Evolutionary conservation across 2,113 vertebrate genomes (phyloP).

Genomic region (Pyrgilauda ruficollis): DNA sequence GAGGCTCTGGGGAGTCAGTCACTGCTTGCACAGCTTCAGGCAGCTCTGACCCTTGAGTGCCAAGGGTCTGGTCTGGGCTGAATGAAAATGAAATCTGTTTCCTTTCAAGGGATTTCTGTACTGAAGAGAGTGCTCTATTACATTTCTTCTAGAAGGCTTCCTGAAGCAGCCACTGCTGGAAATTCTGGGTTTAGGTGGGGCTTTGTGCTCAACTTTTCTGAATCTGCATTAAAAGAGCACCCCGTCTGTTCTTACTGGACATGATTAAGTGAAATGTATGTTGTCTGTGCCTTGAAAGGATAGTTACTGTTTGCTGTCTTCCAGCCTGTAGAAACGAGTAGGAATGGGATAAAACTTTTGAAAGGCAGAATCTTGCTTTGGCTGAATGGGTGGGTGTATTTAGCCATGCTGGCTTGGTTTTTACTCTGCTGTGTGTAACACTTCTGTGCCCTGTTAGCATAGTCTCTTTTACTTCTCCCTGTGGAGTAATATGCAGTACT

Average conservation of each 20-base stretch:
- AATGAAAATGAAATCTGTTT: not conserved
- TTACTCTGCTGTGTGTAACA: not conserved
- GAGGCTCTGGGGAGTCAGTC: not conserved
- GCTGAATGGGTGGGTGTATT: no score
- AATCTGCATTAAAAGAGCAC: rapidly evolving
- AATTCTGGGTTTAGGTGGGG: not conserved
- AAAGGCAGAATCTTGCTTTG: not conserved
- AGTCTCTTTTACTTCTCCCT: not conserved
- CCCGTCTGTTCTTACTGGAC: not conserved
- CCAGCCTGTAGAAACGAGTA: rapidly evolving
- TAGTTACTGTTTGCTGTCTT: not conserved
- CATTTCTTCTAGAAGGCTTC: not conserved
- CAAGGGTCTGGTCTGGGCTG: not conserved
- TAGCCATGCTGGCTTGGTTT: not conserved
- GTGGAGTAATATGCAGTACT: not conserved
- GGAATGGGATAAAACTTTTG: not conserved
- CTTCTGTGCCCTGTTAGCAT: not conserved
- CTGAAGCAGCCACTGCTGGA: not conserved
- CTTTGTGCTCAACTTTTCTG: not conserved
- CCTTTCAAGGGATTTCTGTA: not conserved
- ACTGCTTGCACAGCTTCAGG: not conserved
- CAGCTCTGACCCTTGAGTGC: not conserved
- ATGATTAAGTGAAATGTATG: not conserved
- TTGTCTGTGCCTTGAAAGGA: not conserved
- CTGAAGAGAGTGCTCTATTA: not conserved